phyloP scores from a whole-genome alignment of 2,797 vertebrate genomes.

The Natrix natrix region DNA sequence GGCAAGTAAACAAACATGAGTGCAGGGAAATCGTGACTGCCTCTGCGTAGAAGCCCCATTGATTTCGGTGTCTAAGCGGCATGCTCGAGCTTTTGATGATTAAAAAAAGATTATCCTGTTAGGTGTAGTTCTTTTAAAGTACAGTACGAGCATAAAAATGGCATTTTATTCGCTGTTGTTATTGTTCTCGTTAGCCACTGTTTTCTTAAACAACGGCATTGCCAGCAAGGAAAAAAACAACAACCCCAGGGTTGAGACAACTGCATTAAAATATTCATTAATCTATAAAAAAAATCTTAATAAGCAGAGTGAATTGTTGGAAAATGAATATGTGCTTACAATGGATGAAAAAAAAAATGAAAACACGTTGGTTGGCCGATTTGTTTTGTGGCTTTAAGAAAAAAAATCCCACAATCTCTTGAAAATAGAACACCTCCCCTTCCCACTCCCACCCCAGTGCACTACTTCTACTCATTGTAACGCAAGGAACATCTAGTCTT shows the following conservation, averaged over 20 bases:
- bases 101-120: not conserved
- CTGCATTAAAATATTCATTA: not conserved
- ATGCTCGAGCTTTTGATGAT: too few species aligned
- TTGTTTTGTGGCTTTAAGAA: conserved; percentile 58
- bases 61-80: not conserved
- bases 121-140: not conserved
- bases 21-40: not conserved
- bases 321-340: conserved; percentile 55
- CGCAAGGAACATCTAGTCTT: conserved; percentile 64
- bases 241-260: not conserved
- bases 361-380: conserved; percentile 56
- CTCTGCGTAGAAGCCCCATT: not conserved
- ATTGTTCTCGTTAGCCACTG: not conserved
- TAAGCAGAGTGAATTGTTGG: conserved; percentile 44
- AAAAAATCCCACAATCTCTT: conserved; percentile 47
- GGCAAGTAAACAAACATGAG: not conserved
- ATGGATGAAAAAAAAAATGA: conserved; percentile 58
- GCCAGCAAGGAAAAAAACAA: not conserved
- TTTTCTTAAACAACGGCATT: not conserved
- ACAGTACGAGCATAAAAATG: not conserved
- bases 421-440: conserved; percentile 50
- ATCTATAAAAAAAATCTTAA: not conserved
- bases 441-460: not conserved
- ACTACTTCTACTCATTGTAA: conserved; percentile 56
- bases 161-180: not conserved